Evolutionary conservation across 2,797 vertebrate genomes (phyloP).

Genomic region (Poeciliopsis paucimaculata): DNA sequence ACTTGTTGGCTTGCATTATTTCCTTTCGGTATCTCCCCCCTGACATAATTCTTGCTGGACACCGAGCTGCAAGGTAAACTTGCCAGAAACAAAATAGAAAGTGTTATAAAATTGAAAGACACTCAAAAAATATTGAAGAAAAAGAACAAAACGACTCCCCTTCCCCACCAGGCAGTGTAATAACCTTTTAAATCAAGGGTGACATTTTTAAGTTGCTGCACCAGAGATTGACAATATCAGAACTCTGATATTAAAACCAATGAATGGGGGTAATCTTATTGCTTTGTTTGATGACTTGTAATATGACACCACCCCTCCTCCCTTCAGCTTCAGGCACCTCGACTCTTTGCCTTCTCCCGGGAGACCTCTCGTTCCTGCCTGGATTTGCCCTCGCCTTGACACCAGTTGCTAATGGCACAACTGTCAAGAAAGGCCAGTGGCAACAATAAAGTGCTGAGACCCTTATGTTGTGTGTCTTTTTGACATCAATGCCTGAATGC

Average conservation of each 20-base stretch:
- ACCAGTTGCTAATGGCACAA: constrained; percentile 89
- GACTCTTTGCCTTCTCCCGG: constrained; percentile 51
- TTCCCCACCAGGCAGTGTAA: constrained; percentile 78
- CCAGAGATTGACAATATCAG: constrained; percentile 83
- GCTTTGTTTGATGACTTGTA: constrained; percentile 89
- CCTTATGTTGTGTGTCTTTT: constrained; percentile 84
- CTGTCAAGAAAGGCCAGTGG: constrained; percentile 77
- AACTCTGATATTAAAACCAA: constrained; percentile 85
- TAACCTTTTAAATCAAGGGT: constrained; percentile 92
- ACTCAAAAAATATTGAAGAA: constrained; percentile 26
- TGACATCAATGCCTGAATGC: constrained; percentile 74
- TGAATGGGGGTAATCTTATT: constrained; percentile 86
- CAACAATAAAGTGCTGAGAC: constrained; percentile 70
- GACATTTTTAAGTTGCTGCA: constrained; percentile 87
- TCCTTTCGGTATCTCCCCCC: constrained; percentile 24
- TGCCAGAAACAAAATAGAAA: constrained; percentile 30
- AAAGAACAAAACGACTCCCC: constrained; percentile 31
- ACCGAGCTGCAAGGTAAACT: constrained; percentile 23
- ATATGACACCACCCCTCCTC: constrained; percentile 79
- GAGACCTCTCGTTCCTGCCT: constrained; percentile 77
- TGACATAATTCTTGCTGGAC: constrained; percentile 27
- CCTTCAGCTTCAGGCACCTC: constrained; percentile 66
- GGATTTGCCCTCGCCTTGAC: constrained; percentile 83
- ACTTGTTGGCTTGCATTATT: constrained; percentile 15
- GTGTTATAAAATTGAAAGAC: constrained; percentile 58